Percentiles rank a stretch among this genome's conserved stretches.
These are phyloP conservation scores for Synanceia verrucosa DNA, from an alignment of 2,797 vertebrate genomes.

Conservation along the genomic window DNA sequence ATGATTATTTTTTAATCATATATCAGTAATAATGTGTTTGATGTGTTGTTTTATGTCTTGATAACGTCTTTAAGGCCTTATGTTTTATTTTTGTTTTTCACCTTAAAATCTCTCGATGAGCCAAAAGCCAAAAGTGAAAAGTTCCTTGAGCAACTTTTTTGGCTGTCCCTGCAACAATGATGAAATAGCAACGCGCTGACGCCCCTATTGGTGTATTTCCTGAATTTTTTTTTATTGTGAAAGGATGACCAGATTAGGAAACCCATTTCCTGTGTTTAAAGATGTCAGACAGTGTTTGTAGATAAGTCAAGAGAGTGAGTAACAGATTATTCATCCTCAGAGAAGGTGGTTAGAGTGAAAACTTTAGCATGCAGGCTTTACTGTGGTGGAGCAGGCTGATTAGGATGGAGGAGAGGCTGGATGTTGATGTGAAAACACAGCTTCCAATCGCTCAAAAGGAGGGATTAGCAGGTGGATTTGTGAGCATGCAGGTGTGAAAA, in stretches of 20 bases:
- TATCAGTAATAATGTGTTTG: no score
- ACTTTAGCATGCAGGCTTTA: constrained; percentile 42
- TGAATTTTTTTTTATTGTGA: constrained; percentile 38
- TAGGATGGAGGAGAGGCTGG: background rate
- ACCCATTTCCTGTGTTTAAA: constrained; percentile 70
- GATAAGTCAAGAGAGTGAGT: constrained; percentile 47
- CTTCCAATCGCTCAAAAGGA: background rate
- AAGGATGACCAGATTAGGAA: constrained; percentile 55
- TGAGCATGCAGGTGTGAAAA: background rate
- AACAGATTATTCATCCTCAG: no score
- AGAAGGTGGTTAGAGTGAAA: constrained; percentile 3
- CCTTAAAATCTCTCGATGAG: background rate
- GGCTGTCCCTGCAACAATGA: background rate
- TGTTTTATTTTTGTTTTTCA: background rate
- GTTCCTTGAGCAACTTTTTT: background rate
- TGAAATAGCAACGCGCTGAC: constrained; percentile 54
- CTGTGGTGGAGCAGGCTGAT: constrained; percentile 21
- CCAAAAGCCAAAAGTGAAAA: background rate
- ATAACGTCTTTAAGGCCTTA: no score
- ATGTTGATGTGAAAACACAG: background rate
- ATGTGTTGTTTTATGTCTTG: no score
- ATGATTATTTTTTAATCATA: no score
- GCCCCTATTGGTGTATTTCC: constrained; percentile 9
- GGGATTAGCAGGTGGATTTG: constrained; percentile 2
- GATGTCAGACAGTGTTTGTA: constrained; percentile 55